phyloP scores from a whole-genome alignment of 2,113 vertebrate species.

The Oreochromis tanganicae region DNA sequence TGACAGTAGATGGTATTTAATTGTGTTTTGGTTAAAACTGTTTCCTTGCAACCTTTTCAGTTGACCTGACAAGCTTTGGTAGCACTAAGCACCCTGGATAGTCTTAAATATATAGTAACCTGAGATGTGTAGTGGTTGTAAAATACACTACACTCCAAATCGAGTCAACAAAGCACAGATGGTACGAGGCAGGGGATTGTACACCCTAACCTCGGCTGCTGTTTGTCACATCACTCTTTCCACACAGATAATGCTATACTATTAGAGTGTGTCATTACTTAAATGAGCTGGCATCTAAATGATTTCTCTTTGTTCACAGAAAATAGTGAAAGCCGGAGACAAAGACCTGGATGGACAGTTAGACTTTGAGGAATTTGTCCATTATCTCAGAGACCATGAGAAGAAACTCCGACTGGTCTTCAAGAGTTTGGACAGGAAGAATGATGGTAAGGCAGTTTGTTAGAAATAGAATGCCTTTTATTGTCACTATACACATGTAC shows the following conservation, averaged over 20 bases:
- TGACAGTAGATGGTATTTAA: not conserved
- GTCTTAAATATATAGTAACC: not conserved
- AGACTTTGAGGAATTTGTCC: slow-evolving; percentile 95
- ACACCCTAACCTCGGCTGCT: not conserved
- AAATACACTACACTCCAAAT: not conserved
- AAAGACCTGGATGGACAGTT: slow-evolving; percentile 93
- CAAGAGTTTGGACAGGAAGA: slow-evolving; percentile 95
- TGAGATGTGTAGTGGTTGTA: not conserved
- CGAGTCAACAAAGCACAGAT: slow-evolving; percentile 39
- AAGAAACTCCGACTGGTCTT: slow-evolving; percentile 94
- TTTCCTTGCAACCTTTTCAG: not conserved
- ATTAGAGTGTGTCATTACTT: not conserved
- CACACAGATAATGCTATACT: not conserved
- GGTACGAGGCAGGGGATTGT: not conserved
- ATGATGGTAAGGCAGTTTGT: slow-evolving; percentile 78
- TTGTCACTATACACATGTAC: not conserved
- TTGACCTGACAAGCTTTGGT: not conserved
- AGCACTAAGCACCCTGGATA: not conserved
- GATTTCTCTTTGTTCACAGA: slow-evolving; percentile 66
- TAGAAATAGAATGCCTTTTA: not conserved
- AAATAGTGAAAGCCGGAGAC: slow-evolving; percentile 94
- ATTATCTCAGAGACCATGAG: slow-evolving; percentile 93
- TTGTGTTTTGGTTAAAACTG: not conserved
- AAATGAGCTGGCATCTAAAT: not conserved
- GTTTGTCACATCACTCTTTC: not conserved